Conservation (phyloP, 2,888 invertebrate species). For the Acronicta leporina region DNA sequence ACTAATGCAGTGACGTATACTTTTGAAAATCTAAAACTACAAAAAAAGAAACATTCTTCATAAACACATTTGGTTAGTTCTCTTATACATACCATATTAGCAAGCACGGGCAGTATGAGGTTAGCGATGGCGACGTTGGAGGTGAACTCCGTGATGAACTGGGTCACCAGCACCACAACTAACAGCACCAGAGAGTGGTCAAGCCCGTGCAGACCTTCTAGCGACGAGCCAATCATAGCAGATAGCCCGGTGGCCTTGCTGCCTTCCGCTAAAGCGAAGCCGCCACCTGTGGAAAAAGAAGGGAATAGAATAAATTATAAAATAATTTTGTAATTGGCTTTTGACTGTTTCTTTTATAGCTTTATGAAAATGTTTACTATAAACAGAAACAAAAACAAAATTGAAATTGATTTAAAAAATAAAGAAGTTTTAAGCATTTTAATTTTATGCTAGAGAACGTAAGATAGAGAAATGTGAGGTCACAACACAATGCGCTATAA, state of each 20-base stretch:
- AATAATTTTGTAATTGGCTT: too few species aligned
- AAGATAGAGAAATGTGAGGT: too few species aligned
- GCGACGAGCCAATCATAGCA: slow-evolving; percentile 91
- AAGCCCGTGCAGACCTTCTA: slow-evolving; percentile 91
- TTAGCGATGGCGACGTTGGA: slow-evolving; percentile 97
- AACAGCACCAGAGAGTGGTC: slow-evolving; percentile 91
- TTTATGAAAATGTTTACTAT: too few species aligned
- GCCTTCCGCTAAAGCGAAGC: slow-evolving; percentile 97
- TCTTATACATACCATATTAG: slow-evolving; percentile 89
- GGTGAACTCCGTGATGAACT: slow-evolving; percentile 96
- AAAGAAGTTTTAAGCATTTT: too few species aligned
- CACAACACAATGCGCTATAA: too few species aligned
- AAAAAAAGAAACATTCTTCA: too few species aligned
- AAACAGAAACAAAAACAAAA: too few species aligned
- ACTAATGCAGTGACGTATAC: too few species aligned
- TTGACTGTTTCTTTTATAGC: too few species aligned
- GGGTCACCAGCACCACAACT: slow-evolving; percentile 93
- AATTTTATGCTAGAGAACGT: too few species aligned
- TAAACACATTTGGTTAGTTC: background rate
- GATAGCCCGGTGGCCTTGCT: slow-evolving; percentile 95
- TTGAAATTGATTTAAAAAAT: too few species aligned
- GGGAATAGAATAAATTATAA: background rate
- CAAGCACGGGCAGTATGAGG: slow-evolving; percentile 95
- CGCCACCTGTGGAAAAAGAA: slow-evolving; percentile 90
- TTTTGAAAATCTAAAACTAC: too few species aligned